Conservation (phyloP, 92 coral and sea anemone species). For the Metridium senile region DNA sequence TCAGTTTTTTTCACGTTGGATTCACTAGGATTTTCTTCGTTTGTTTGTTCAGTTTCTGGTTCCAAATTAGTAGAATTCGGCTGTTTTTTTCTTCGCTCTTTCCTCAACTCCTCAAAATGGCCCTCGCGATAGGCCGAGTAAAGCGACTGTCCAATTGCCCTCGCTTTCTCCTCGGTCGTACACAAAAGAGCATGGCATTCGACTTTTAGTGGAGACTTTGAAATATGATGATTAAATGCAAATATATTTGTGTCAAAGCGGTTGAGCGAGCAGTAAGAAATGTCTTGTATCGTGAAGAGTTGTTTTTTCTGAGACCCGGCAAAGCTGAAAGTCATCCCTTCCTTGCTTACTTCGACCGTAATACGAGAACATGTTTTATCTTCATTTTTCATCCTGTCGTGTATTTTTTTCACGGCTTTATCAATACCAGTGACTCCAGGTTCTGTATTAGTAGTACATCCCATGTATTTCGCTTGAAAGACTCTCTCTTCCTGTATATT, state of each 20-base stretch:
- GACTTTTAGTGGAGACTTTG: conserved; percentile 70
- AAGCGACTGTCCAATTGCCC: conserved; percentile 77
- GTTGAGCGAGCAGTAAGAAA: conserved; percentile 80
- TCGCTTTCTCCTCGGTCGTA: conserved; percentile 76
- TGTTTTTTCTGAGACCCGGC: conserved; percentile 33
- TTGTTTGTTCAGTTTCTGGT: conserved; percentile 19
- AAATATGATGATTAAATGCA: conserved; percentile 92
- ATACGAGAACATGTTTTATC: conserved; percentile 83
- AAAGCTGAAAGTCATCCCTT: conserved; percentile 73
- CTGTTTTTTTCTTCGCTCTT: conserved; percentile 55
- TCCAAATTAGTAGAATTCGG: neutral
- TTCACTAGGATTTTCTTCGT: conserved; percentile 26
- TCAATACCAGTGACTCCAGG: conserved; percentile 81
- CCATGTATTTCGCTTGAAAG: conserved; percentile 88
- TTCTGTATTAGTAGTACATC: conserved; percentile 66
- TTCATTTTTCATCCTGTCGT: conserved; percentile 60
- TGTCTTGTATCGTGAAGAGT: conserved; percentile 70
- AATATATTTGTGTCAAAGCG: conserved; percentile 69
- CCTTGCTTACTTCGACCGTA: conserved; percentile 59
- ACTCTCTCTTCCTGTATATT: conserved; percentile 56
- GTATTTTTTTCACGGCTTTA: conserved; percentile 68
- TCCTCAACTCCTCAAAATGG: conserved; percentile 84
- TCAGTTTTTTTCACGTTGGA: conserved; percentile 20
- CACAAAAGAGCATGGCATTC: conserved; percentile 94
- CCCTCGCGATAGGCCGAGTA: conserved; percentile 91